A percentile compares a stretch with the other conserved stretches of the same genome.
Conservation (phyloP, 2,888 invertebrate species). For the Epirrhoe tristata region DNA sequence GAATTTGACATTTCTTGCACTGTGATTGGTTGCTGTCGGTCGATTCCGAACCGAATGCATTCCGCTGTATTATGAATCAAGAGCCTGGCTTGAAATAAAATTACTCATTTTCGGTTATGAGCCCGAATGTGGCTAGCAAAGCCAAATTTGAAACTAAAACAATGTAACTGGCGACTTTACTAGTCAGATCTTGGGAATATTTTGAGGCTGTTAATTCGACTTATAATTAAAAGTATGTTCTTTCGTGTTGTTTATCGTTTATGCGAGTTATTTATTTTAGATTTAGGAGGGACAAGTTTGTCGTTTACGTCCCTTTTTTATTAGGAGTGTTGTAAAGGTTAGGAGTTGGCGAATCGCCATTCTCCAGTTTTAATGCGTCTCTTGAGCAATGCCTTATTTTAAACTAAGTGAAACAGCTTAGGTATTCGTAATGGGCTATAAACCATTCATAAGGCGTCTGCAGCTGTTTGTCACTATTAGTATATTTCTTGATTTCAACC, state of each 20-base stretch:
- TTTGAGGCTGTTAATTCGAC: constrained; percentile 50
- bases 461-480: neutral
- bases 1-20: too few relatives aligned
- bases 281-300: constrained; percentile 21
- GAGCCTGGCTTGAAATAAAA: too few relatives aligned
- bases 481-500: neutral
- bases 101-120: too few relatives aligned
- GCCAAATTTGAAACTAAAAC: too few relatives aligned
- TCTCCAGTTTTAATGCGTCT: constrained; percentile 8
- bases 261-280: constrained; percentile 42
- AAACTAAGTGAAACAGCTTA: constrained; percentile 13
- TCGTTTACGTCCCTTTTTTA: constrained; percentile 20
- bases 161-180: constrained; percentile 39
- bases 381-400: constrained; percentile 30
- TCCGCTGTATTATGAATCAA: too few relatives aligned
- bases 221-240: constrained; percentile 40
- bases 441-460: neutral
- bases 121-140: too few relatives aligned
- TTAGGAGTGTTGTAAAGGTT: constrained; percentile 8
- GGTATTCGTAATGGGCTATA: too few relatives aligned
- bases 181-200: constrained; percentile 50
- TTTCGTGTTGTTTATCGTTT: constrained; percentile 37
- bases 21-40: too few relatives aligned
- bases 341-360: constrained; percentile 24
- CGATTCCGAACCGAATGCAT: too few relatives aligned